Evolutionary conservation across 2,888 invertebrate genomes (phyloP).

Genomic region (Sarcophaga rosellei): DNA sequence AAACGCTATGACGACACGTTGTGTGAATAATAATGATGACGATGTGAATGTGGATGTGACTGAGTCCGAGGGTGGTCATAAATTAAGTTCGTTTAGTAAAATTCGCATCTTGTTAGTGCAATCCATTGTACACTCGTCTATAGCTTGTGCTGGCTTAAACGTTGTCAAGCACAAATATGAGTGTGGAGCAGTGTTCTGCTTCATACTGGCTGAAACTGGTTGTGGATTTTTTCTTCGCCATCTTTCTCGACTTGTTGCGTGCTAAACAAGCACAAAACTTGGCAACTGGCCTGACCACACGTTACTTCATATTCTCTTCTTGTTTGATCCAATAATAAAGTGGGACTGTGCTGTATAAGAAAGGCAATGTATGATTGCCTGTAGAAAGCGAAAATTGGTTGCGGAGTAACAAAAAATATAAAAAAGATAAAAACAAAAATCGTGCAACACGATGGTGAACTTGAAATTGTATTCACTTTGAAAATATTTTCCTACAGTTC

Average conservation of each 20-base stretch:
- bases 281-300: constrained; percentile 62
- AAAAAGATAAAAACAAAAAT: too few relatives aligned
- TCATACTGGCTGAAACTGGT: constrained; percentile 29
- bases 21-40: constrained; percentile 5
- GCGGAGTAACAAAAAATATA: too few relatives aligned
- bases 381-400: too few relatives aligned
- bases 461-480: too few relatives aligned
- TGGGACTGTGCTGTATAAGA: constrained; percentile 15
- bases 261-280: constrained; percentile 44
- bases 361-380: too few relatives aligned
- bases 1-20: not conserved
- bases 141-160: not conserved
- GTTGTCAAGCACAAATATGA: constrained; percentile 28
- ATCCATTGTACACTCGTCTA: constrained; percentile 31
- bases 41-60: not conserved
- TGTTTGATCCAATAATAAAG: not conserved
- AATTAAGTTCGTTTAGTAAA: constrained; percentile 65
- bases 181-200: not conserved
- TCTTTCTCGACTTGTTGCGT: not conserved
- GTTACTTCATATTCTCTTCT: constrained; percentile 11
- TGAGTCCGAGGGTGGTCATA: constrained; percentile 63
- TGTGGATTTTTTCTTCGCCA: not conserved
- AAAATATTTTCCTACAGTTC: too few relatives aligned
- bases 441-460: too few relatives aligned
- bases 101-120: constrained; percentile 64